phyloP scores from a whole-genome alignment of 2,888 invertebrate genomes.

The Bellardia pandia region DNA sequence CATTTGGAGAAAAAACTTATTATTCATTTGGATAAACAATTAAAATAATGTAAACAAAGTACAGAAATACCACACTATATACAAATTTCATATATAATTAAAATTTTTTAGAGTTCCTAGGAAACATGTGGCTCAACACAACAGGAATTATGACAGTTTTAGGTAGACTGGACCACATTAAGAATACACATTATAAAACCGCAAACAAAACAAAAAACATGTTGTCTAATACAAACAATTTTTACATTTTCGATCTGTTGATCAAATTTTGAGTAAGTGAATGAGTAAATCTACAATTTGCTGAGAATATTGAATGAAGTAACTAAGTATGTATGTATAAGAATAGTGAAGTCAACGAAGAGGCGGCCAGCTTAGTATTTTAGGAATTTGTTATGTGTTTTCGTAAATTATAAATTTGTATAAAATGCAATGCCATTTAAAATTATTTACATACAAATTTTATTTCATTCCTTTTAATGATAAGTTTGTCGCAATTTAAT shows the following conservation, averaged over 20 bases:
- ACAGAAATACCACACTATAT: conserved; percentile 14
- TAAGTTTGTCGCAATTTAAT: no score
- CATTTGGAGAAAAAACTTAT: neutral
- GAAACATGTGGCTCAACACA: conserved; percentile 6
- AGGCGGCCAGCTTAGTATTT: conserved; percentile 4
- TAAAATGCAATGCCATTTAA: no score
- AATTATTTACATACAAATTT: no score
- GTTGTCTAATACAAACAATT: conserved; percentile 33
- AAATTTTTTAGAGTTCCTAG: conserved; percentile 32
- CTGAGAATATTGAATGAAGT: conserved; percentile 19
- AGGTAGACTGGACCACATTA: conserved; percentile 27
- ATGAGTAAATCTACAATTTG: conserved; percentile 30
- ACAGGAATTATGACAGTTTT: conserved; percentile 31
- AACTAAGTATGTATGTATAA: neutral
- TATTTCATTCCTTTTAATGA: no score
- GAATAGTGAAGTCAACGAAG: neutral
- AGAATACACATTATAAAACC: conserved; percentile 28
- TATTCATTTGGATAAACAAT: conserved; percentile 32
- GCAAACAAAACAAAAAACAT: conserved; percentile 33
- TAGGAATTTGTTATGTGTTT: no score
- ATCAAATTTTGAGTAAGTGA: conserved; percentile 5
- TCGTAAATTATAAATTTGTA: no score
- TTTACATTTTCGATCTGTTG: neutral
- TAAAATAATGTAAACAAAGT: conserved; percentile 51
- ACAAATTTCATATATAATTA: conserved; percentile 48